Conservation (phyloP, 2,797 vertebrate genomes). For the Muscicapa comitata region DNA sequence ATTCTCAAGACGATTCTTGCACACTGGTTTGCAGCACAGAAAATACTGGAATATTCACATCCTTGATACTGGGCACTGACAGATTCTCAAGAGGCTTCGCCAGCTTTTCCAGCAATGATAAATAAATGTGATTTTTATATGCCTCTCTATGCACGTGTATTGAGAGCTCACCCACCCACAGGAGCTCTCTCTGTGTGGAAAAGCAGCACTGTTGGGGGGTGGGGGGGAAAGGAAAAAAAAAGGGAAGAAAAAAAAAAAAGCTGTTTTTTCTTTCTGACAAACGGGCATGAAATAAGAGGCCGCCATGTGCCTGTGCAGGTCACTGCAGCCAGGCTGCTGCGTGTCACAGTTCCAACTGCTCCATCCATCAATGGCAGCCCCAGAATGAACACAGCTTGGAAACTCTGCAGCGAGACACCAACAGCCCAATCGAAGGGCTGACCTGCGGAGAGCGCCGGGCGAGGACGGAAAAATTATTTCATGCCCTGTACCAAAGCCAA, state of each 20-base stretch:
- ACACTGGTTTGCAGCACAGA: neutral
- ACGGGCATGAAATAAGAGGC: slow-evolving; percentile 79
- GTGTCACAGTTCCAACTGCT: slow-evolving; percentile 80
- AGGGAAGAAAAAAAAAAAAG: neutral
- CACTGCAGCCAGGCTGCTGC: slow-evolving; percentile 77
- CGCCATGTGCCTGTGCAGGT: slow-evolving; percentile 79
- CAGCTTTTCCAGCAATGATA: neutral
- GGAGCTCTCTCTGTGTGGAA: neutral
- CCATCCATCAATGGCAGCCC: slow-evolving; percentile 81
- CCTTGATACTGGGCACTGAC: neutral
- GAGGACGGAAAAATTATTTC: slow-evolving; percentile 77
- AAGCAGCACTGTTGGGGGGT: neutral
- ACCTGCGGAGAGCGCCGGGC: slow-evolving; percentile 71
- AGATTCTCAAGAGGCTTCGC: neutral
- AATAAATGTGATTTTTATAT: neutral
- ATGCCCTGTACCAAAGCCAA: slow-evolving; percentile 70
- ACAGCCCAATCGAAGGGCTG: slow-evolving; percentile 78
- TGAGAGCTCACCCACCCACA: neutral
- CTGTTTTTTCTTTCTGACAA: slow-evolving; percentile 76
- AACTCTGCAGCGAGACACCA: slow-evolving; percentile 75
- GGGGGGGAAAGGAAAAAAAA: neutral
- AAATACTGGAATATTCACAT: neutral
- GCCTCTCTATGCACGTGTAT: neutral
- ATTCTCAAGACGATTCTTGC: neutral
- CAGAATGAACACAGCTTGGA: slow-evolving; percentile 77